A percentile compares a stretch with the other conserved stretches of the same genome.
Evolutionary conservation across 2,888 invertebrate species (phyloP).

Genomic region (Caenorhabditis macrosperma): DNA sequence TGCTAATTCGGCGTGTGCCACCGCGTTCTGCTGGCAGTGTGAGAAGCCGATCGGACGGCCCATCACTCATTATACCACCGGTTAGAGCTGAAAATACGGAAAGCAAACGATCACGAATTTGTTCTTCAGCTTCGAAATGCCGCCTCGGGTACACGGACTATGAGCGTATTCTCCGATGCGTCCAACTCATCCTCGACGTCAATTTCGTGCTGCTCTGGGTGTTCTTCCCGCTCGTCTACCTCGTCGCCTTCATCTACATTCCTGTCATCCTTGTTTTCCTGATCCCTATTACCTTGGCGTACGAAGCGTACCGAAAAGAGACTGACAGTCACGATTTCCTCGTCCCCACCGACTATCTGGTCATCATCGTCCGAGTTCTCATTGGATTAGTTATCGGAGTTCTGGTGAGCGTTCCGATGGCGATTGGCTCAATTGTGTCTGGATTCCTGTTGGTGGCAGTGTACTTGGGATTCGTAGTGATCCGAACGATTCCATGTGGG

Average conservation of each 20-base stretch:
- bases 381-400: constrained; percentile 21
- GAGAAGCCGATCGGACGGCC: constrained; percentile 53
- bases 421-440: constrained; percentile 39
- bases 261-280: constrained; percentile 34
- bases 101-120: no score
- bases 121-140: constrained; percentile 43
- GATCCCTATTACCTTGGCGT: constrained; percentile 27
- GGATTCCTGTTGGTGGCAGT: constrained; percentile 14
- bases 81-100: no score
- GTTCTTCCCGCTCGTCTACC: constrained; percentile 40
- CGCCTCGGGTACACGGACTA: constrained; percentile 53
- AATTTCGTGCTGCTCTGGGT: constrained; percentile 44
- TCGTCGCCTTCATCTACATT: constrained; percentile 52
- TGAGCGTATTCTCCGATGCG: constrained; percentile 17
- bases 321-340: constrained; percentile 15
- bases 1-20: constrained; percentile 57
- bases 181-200: constrained; percentile 40
- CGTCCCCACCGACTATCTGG: constrained; percentile 21
- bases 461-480: constrained; percentile 27
- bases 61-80: constrained; percentile 31
- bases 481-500: constrained; percentile 39
- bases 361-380: constrained; percentile 14
- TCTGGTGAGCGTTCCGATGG: constrained; percentile 26
- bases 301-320: constrained; percentile 29
- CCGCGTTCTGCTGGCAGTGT: constrained; percentile 63